phyloP scores from a whole-genome alignment of 1,140 invertebrate species.

The Drosophila saltans region DNA sequence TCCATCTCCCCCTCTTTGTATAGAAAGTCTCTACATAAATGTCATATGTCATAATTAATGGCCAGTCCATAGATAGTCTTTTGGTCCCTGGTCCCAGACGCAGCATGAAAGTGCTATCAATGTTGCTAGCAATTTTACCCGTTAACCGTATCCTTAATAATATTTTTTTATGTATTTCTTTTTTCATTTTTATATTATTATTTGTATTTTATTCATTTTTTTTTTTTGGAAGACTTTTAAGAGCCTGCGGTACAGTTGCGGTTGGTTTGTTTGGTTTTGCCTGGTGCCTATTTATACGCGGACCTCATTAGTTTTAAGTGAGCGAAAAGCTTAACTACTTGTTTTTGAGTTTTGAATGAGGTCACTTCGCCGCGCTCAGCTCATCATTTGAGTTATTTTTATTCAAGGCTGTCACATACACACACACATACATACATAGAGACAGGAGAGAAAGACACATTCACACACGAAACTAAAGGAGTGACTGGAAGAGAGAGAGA shows the following conservation, averaged over 20 bases:
- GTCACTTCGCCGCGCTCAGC: conserved; percentile 70
- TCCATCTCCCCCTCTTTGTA: neutral
- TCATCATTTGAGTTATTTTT: conserved; percentile 79
- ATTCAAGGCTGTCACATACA: conserved; percentile 67
- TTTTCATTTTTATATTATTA: conserved; percentile 23
- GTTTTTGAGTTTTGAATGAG: conserved; percentile 80
- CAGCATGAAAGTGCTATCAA: conserved; percentile 45
- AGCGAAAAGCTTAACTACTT: conserved; percentile 79
- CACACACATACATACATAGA: conserved; percentile 27
- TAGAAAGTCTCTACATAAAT: conserved; percentile 27
- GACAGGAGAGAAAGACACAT: conserved; percentile 15
- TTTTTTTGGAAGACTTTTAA: conserved; percentile 42
- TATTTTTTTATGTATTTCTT: conserved; percentile 10
- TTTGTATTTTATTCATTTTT: conserved; percentile 31
- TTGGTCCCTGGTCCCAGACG: conserved; percentile 7
- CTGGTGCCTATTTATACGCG: conserved; percentile 72
- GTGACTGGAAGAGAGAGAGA: conserved; percentile 12
- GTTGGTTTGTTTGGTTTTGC: conserved; percentile 24
- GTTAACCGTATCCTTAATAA: conserved; percentile 12
- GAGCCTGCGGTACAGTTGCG: conserved; percentile 55
- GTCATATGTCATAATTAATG: conserved; percentile 74
- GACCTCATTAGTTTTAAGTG: conserved; percentile 80
- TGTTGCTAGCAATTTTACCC: neutral
- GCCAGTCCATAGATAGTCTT: conserved; percentile 38
- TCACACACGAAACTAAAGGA: neutral